Evolutionary conservation across 2,797 vertebrate species (phyloP).

Genomic region (Lutra lutra): DNA sequence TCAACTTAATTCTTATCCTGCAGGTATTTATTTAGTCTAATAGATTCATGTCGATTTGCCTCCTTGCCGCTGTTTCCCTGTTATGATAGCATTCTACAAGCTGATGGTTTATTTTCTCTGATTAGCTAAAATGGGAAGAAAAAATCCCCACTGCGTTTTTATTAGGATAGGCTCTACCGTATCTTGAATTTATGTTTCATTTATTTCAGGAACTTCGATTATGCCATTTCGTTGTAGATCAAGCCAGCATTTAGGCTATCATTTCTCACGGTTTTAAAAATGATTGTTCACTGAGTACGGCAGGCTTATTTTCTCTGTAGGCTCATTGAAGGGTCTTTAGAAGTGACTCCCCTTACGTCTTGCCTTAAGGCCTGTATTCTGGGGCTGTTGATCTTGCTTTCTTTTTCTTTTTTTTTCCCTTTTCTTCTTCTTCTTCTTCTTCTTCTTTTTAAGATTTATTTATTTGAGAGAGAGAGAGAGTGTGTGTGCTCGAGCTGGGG

Average conservation of each 20-base stretch:
- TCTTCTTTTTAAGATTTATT: background rate
- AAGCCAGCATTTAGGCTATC: background rate
- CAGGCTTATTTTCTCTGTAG: background rate
- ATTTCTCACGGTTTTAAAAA: conserved; percentile 45
- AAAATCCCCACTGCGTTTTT: background rate
- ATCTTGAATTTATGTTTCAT: background rate
- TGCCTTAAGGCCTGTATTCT: rapidly evolving
- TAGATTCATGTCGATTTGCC: background rate
- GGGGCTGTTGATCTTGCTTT: background rate
- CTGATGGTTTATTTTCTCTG: conserved; percentile 29
- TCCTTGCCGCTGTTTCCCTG: background rate
- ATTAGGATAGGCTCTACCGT: background rate
- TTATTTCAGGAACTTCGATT: conserved; percentile 22
- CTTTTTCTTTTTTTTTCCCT: background rate
- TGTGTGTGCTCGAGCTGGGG: too few species aligned
- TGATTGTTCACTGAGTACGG: background rate
- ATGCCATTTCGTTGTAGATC: background rate
- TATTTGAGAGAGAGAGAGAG: background rate
- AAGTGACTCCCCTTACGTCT: background rate
- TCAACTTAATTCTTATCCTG: background rate
- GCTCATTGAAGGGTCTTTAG: background rate
- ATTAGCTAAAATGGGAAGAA: conserved; percentile 24
- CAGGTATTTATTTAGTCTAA: conserved; percentile 22
- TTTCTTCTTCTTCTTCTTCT: background rate
- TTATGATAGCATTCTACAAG: background rate